phyloP scores from a whole-genome alignment of 2,888 invertebrate species.

The Timandra comae region DNA sequence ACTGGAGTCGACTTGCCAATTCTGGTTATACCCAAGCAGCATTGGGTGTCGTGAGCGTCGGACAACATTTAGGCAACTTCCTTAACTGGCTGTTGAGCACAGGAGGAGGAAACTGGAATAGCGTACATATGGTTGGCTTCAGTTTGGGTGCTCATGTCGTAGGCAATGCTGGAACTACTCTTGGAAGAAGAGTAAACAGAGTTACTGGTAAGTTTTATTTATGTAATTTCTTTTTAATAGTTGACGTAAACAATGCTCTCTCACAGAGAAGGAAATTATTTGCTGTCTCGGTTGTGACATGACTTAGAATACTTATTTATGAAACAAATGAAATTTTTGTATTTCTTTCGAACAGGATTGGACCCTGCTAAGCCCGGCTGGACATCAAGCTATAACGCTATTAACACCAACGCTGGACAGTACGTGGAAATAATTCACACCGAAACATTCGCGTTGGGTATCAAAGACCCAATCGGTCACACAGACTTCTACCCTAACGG shows the following conservation, averaged over 20 bases:
- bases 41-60: conserved; percentile 40
- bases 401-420: conserved; percentile 36
- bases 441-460: conserved; percentile 49
- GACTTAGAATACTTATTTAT: too few species aligned
- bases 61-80: conserved; percentile 46
- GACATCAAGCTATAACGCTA: conserved; percentile 38
- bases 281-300: too few species aligned
- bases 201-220: conserved; percentile 42
- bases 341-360: too few species aligned
- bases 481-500: conserved; percentile 64
- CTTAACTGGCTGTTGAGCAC: conserved; percentile 45
- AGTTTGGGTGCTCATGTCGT: conserved; percentile 63
- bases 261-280: too few species aligned
- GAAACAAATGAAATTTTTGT: too few species aligned
- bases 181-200: conserved; percentile 33
- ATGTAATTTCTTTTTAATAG: too few species aligned
- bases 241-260: too few species aligned
- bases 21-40: conserved; percentile 31
- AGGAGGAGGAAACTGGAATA: conserved; percentile 50
- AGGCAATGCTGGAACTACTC: conserved; percentile 46
- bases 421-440: conserved; percentile 63
- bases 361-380: conserved; percentile 58
- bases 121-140: conserved; percentile 55
- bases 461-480: conserved; percentile 40
- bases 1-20: conserved; percentile 44